Base-by-base conservation (phyloP, 2,888 invertebrate species). In the Anagyrus pseudococci region DNA sequence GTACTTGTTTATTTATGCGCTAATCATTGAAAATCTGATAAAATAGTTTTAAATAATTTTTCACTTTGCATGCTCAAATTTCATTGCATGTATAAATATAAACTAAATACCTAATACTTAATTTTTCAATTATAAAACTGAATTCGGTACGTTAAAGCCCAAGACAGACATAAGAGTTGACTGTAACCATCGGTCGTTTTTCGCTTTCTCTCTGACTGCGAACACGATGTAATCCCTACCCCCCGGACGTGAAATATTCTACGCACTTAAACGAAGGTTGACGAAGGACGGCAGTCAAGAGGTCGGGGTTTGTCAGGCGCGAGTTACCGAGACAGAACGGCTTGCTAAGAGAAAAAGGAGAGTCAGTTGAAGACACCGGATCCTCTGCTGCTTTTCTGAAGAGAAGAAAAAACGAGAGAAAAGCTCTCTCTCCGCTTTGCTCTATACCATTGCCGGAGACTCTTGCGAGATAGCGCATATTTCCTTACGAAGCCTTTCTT, bases 401-500 rank as follows among this genome's bases (percentile, higher is more conserved):
- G 59, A 61, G n/a, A n/a, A n/a, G n/a, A n/a, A 70, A 59, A 58
- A 66, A 67, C 69, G 70, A 70, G 69, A 70, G 69, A 49, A 65
- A 66, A 70, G 66, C 73, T 74, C 71, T 72, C 73, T 72, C 71
- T 75, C 74, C 74, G 71, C 71, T 15, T 37, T 37, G 13, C 33
- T 37, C 29, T 7, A 10, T 73, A 71, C 73, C 73, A 73, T 72
- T 69, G 71, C 69, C 72, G 62, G 68, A 29, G 55, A 62, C 55
- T 59, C 69, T 67, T 69, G 65, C 66, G 49, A 68, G 66, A 50
- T 60, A 43, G 22, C 59, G 70, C 68, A n/a, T n/a, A n/a, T n/a
- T n/a, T n/a, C 62, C 33, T 4, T 15, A 8, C 33, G 4, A 37
- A 8, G 33, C 33, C 8, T 37, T 15, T 37, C 29, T 7, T 29